These are phyloP conservation scores for Drosophila sucinea DNA, from an alignment of 1,140 invertebrate species.

Conservation along the genomic window DNA sequence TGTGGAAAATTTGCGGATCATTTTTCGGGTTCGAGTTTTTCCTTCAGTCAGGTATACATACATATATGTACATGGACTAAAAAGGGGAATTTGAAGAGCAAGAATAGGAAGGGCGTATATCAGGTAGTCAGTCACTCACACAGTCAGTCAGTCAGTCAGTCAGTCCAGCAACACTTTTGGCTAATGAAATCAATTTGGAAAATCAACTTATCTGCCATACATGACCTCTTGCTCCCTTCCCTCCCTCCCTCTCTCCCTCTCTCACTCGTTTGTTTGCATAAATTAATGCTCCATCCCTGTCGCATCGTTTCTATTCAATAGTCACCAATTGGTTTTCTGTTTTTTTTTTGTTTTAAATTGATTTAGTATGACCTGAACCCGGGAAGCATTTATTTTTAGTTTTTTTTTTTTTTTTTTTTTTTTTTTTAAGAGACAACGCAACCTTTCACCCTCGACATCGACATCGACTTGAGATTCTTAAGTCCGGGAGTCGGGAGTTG, in stretches of 20 bases:
- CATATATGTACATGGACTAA: not conserved
- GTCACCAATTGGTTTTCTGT: slow-evolving; percentile 27
- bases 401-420: slow-evolving; percentile 2
- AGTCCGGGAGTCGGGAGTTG: not conserved
- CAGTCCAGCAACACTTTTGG: slow-evolving; percentile 46
- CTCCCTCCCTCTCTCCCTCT: slow-evolving; percentile 21
- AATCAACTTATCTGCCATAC: slow-evolving; percentile 55
- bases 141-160: slow-evolving; percentile 45
- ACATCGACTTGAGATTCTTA: slow-evolving; percentile 2
- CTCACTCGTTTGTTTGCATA: slow-evolving; percentile 52
- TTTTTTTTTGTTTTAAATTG: slow-evolving; percentile 57
- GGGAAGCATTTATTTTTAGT: slow-evolving; percentile 47
- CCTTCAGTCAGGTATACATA: slow-evolving; percentile 4
- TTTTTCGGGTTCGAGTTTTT: slow-evolving; percentile 37
- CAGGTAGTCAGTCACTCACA: too few relatives aligned
- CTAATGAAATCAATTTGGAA: slow-evolving; percentile 76
- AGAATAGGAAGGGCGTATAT: slow-evolving; percentile 12
- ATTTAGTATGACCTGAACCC: slow-evolving; percentile 63
- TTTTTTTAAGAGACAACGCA: slow-evolving; percentile 8
- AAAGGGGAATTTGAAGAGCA: too few relatives aligned
- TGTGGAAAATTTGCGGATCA: slow-evolving; percentile 76
- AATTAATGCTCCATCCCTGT: slow-evolving; percentile 46
- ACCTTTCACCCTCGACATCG: slow-evolving; percentile 13
- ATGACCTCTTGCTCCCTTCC: not conserved
- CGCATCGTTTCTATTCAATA: slow-evolving; percentile 38